phyloP scores from a whole-genome alignment of 2,888 invertebrate species.

The Ormia ochracea region DNA sequence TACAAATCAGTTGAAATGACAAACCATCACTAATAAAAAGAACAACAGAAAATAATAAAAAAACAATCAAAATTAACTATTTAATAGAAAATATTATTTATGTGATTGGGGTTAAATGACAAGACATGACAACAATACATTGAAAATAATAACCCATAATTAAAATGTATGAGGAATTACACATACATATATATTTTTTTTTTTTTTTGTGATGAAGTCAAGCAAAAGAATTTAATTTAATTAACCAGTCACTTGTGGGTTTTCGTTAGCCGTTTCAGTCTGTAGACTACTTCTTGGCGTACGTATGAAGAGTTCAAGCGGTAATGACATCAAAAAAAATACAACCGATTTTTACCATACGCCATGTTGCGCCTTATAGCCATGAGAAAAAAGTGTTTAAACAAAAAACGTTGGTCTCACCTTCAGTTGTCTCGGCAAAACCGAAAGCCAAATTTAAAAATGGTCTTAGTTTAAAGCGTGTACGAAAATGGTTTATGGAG shows the following conservation, averaged over 20 bases:
- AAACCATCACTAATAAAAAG: too few relatives aligned
- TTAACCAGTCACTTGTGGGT: conserved; percentile 20
- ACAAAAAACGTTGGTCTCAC: background rate
- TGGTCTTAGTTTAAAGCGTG: background rate
- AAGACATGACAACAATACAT: background rate
- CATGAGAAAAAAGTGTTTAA: background rate
- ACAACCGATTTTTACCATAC: conserved; percentile 19
- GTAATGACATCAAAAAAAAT: conserved; percentile 28
- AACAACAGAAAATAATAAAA: too few relatives aligned
- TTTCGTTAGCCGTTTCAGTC: background rate
- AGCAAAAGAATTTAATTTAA: conserved; percentile 9
- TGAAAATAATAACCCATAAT: conserved; percentile 29
- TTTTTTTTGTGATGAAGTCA: too few relatives aligned
- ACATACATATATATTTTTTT: background rate
- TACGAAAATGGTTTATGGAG: conserved; percentile 70
- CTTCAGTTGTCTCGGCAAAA: background rate
- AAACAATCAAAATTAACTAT: too few relatives aligned
- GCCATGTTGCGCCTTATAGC: conserved; percentile 14
- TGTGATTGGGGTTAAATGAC: conserved; percentile 1
- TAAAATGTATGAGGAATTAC: conserved; percentile 29
- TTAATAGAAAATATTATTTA: background rate
- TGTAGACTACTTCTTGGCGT: background rate
- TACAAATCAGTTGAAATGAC: too few relatives aligned
- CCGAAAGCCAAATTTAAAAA: background rate
- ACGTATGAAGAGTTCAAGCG: background rate